Base-by-base conservation (phyloP, 2,797 vertebrate genomes). In the Orestias chungarensis region DNA sequence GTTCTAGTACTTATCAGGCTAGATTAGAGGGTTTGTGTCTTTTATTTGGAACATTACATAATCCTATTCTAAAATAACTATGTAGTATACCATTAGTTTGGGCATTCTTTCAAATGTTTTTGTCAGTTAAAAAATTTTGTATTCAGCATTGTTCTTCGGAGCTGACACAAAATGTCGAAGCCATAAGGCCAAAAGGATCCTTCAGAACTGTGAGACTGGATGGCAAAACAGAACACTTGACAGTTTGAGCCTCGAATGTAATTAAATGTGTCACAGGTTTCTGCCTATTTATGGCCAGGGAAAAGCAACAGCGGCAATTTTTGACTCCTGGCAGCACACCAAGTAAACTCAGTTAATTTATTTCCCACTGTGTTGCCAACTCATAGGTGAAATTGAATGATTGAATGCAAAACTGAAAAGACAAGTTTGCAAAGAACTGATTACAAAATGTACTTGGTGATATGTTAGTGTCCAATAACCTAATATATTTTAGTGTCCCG, bases 211-310 rank as follows among this genome's bases (percentile, higher is more conserved):
- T 78, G 61, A 68, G 52, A 77, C 66, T 65, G 57, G 46, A 50
- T 76, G 74, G 86, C 68, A 71, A 73, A 82, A 86, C 64, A 61
- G 68, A 76, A 72, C 12, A 43, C 78, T 77, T 83, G 87, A 86
- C 88, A 92, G 83, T 76, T 86, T 78, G 68, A 75, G 82, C 74
- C 72, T 72, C 81, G 70, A 82, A 80, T 91, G 88, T 88, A 91
- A 92, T 93, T 90, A 90, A 90, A 92, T 55, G 65, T 90, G 87
- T 91, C 82, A 79, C 81, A 81, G 77, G 71, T 85, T 86, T 81
- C 54, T 79, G 74, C 68, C 83, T 87, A 82, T 92, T 90, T 88
- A 89, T 73, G 78, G 79, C 65, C 64, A 42, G 52, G 74, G 49
- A 74, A 50, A 47, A 83, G 78, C 74, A 79, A 69, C 29, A 40